Conservation (phyloP, 2,113 vertebrate genomes). For the Azemiops feae region DNA sequence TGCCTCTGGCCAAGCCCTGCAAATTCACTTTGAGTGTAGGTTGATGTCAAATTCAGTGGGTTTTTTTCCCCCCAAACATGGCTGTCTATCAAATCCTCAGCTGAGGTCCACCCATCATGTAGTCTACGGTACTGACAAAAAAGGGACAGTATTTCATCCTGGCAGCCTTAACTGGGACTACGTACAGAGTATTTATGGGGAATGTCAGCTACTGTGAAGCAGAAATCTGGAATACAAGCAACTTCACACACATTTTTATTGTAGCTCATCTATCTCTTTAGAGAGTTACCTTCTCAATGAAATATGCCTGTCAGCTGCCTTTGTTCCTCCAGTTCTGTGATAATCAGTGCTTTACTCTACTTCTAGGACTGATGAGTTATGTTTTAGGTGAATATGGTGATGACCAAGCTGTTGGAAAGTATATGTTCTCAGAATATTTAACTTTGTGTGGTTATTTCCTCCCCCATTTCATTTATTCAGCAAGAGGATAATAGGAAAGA, state of each 20-base stretch:
- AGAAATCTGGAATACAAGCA: constrained; percentile 52
- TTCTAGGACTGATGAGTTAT: constrained; percentile 54
- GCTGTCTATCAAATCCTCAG: background rate
- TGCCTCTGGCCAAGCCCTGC: background rate
- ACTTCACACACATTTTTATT: constrained; percentile 51
- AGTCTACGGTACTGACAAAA: background rate
- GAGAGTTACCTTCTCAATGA: constrained; percentile 67
- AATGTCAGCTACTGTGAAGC: constrained; percentile 36
- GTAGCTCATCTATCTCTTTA: constrained; percentile 64
- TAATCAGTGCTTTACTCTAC: constrained; percentile 56
- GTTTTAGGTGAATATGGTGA: constrained; percentile 60
- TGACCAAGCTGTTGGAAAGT: constrained; percentile 54
- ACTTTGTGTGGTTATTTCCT: constrained; percentile 31
- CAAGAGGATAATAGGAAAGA: background rate
- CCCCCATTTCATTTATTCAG: background rate
- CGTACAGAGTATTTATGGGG: constrained; percentile 35
- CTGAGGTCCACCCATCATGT: background rate
- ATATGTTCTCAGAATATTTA: constrained; percentile 70
- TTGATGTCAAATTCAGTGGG: background rate
- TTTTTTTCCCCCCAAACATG: background rate
- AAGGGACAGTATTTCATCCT: constrained; percentile 37
- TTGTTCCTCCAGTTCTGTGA: constrained; percentile 67
- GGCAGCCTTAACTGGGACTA: constrained; percentile 29
- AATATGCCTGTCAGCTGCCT: constrained; percentile 78
- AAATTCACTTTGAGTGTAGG: background rate